Evolutionary conservation across 2,888 invertebrate genomes (phyloP).

Genomic region (Synanthedon myopaeformis): DNA sequence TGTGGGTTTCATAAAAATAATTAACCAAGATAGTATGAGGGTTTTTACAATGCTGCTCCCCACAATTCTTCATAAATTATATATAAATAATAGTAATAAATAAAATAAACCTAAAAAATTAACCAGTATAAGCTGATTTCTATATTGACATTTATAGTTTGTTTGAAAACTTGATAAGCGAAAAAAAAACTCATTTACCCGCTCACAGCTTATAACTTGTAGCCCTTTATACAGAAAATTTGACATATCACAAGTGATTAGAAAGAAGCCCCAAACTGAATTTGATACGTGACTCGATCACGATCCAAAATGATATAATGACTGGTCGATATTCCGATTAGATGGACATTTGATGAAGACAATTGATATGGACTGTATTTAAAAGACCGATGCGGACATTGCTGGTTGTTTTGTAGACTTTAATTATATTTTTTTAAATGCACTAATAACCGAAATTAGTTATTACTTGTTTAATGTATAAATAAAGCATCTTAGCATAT

Average conservation of each 20-base stretch:
- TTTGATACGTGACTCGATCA: conserved; percentile 62
- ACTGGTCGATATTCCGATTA: conserved; percentile 17
- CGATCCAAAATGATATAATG: conserved; percentile 37
- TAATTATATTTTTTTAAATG: background rate
- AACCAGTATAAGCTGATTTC: too few species aligned
- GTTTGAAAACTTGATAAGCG: too few species aligned
- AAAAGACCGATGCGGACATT: background rate
- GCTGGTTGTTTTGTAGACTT: background rate
- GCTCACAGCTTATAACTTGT: conserved; percentile 19
- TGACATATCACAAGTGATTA: conserved; percentile 65
- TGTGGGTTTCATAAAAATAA: too few species aligned
- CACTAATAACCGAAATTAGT: background rate
- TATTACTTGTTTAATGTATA: too few species aligned
- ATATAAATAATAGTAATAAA: too few species aligned
- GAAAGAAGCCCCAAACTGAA: conserved; percentile 52
- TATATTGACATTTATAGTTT: too few species aligned
- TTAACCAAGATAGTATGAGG: too few species aligned
- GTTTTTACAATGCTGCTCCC: too few species aligned
- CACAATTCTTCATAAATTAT: too few species aligned
- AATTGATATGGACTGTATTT: conserved; percentile 17
- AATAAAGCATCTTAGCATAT: too few species aligned
- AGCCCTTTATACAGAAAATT: conserved; percentile 18
- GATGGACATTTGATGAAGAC: conserved; percentile 20
- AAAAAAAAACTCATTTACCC: conserved; percentile 4
- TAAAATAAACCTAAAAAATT: too few species aligned